Evolutionary conservation across 2,113 vertebrate species (phyloP), one percentile per base, ranked within the genome.

Genomic region (Tichodroma muraria): DNA sequence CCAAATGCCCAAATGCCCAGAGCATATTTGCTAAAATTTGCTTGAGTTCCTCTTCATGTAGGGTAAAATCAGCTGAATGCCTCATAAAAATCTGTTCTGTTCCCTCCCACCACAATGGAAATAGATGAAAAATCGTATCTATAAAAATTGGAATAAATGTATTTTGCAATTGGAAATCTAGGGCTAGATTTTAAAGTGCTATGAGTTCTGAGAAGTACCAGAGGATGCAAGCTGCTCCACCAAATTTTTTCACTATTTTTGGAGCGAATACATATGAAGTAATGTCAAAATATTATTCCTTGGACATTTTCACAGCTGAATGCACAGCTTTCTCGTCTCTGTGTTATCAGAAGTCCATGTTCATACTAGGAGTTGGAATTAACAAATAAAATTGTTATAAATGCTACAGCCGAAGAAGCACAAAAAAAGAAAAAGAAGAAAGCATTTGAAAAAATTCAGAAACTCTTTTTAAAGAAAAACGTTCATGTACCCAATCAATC

Each of bases 291-390:
- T 61, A 79, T 30, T 90, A 90, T 75, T 88, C 60, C 49, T 64
- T 57, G 30, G 52, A 73, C 35, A 56, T 80, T 94, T 95, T 80
- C 83, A 93, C 56, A 83, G 80, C 13, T 86, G 85, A 91, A 61
- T 37, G 52, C 24, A 78, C 72, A 85, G 24, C 56, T 68, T 88
- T 44, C 65, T 90, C 37, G 45, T 56, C 23, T 82, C 38, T 75
- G 24, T 57, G 69, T 75, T 90, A 88, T 92, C 60, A 86, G 57
- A 95, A 96, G 60, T n/a, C 30, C 19, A 25, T 35, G 44, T 64
- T 80, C 78, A 78, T 71, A 60, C 13, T 11, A 52, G 47, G 60
- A 88, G 22, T 21, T 90, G 24, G 47, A 95, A 90, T 70, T 90
- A 78, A 85, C 5, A 28, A 86, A 61, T 70, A 75, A 78, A 90